Evolutionary conservation across 2,888 invertebrate genomes (phyloP), one percentile per base, ranked within the genome.

Genomic region (Synergus japonicus): DNA sequence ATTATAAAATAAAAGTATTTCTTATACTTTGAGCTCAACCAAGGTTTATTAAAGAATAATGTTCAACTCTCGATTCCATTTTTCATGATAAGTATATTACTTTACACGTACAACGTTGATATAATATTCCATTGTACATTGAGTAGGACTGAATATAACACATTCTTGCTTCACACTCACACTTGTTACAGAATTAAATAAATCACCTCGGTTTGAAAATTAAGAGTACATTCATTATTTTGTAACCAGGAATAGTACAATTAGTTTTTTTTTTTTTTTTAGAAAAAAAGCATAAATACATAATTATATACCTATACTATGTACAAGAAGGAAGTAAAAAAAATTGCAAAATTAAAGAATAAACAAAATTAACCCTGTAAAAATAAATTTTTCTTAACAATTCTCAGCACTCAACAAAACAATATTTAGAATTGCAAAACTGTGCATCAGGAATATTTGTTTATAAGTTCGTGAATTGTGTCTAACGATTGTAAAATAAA

Each of bases 71-170:
- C 18, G 9, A 18, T 58, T 58, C 18, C 9, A 77, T 78, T 58
- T 80, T 82, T 80, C 64, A 78, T 79, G 81, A 69, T 81, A 82
- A 80, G 81, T 83, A 83, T 83, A 81, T 85, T 85, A 84, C 83
- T 82, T 84, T 85, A 85, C 81, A 82, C 81, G 82, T 84, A 85
- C 82, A 79, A 82, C 83, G 80, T 83, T 79, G 79, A 84, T 54
- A 67, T 63, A 73, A 58, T 69, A 73, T 58, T 73, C 54, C 73
- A 73, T 73, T 73, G 73, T 73, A 73, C 73, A 73, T 73, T 69
- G 18, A 73, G 54, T 73, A 73, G 44, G 44, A 82, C 76, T 76
- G 54, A 81, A 82, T 76, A 78, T 58, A 76, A 76, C 58, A 76
- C 58, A 73, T 44, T 63, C 37, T 54, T 44, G 22, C 49, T 63